These are phyloP conservation scores for Anthophora plumipes DNA, from an alignment of 2,888 invertebrate species.

Conservation along the genomic window DNA sequence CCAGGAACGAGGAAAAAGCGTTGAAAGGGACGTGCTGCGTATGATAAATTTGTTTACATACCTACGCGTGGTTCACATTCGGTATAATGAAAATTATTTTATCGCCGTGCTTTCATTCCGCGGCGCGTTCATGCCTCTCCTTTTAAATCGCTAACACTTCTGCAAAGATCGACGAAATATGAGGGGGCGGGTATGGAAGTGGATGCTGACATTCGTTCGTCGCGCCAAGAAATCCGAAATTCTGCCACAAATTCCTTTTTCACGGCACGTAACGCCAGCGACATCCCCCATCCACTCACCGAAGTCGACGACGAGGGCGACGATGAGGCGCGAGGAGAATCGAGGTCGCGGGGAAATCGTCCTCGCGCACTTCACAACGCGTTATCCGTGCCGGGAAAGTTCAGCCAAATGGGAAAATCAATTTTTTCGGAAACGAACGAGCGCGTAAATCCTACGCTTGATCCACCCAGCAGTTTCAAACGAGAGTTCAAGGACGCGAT, in stretches of 20 bases:
- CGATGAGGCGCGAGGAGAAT: constrained; percentile 65
- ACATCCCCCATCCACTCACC: constrained; percentile 53
- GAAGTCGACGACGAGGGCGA: constrained; percentile 60
- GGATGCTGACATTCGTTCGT: constrained; percentile 64
- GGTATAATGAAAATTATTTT: too few relatives aligned
- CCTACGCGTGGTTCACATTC: too few relatives aligned
- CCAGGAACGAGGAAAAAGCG: background rate
- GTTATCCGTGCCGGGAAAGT: constrained; percentile 45
- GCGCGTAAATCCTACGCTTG: constrained; percentile 35
- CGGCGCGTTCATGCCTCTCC: constrained; percentile 11
- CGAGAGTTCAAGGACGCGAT: constrained; percentile 49
- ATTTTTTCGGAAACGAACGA: constrained; percentile 41
- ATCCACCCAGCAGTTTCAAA: constrained; percentile 17
- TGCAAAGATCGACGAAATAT: constrained; percentile 37
- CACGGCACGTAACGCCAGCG: constrained; percentile 67
- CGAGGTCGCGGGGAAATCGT: constrained; percentile 68
- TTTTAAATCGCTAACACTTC: constrained; percentile 34
- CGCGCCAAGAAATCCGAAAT: constrained; percentile 73
- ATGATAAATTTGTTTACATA: too few relatives aligned
- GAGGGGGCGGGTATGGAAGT: constrained; percentile 23
- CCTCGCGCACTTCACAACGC: constrained; percentile 67
- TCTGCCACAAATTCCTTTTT: constrained; percentile 69
- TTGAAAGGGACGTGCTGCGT: too few relatives aligned
- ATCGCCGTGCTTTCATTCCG: background rate
- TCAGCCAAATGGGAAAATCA: constrained; percentile 50